Conservation (phyloP, 1,140 invertebrate species). For the Bombus difficillimus region DNA sequence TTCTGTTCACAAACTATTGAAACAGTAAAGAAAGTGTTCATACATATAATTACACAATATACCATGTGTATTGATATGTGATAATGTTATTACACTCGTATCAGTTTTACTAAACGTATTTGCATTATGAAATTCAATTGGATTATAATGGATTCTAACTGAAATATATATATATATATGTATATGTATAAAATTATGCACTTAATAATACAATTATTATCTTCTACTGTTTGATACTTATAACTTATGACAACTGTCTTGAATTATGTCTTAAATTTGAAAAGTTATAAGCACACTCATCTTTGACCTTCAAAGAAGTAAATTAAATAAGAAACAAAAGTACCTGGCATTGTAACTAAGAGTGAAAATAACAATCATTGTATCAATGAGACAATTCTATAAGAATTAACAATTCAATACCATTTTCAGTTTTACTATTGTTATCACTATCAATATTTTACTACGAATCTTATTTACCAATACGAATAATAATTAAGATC, state of each 20-base stretch:
- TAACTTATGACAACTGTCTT: conserved; percentile 9
- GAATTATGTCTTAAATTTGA: conserved; percentile 5
- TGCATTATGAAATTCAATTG: conserved; percentile 20
- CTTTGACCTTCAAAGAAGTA: conserved; percentile 24
- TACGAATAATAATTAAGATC: conserved; percentile 17
- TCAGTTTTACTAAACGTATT: conserved; percentile 47
- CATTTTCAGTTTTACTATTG: neutral
- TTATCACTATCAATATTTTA: neutral
- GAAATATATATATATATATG: neutral
- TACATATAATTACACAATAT: conserved; percentile 52
- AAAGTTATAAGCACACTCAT: conserved; percentile 22
- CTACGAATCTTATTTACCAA: neutral
- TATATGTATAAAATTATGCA: neutral
- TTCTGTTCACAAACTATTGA: conserved; percentile 30
- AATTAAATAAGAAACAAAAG: conserved; percentile 52
- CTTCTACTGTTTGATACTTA: conserved; percentile 13
- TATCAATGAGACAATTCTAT: conserved; percentile 28
- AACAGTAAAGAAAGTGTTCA: conserved; percentile 63
- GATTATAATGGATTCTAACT: conserved; percentile 2
- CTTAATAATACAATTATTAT: conserved; percentile 17
- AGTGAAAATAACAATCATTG: conserved; percentile 24
- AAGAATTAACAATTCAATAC: conserved; percentile 24
- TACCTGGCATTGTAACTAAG: conserved; percentile 41
- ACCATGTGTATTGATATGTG: conserved; percentile 41
- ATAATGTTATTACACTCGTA: conserved; percentile 54